phyloP scores from a whole-genome alignment of 2,888 invertebrate species.

The Phalera bucephala region DNA sequence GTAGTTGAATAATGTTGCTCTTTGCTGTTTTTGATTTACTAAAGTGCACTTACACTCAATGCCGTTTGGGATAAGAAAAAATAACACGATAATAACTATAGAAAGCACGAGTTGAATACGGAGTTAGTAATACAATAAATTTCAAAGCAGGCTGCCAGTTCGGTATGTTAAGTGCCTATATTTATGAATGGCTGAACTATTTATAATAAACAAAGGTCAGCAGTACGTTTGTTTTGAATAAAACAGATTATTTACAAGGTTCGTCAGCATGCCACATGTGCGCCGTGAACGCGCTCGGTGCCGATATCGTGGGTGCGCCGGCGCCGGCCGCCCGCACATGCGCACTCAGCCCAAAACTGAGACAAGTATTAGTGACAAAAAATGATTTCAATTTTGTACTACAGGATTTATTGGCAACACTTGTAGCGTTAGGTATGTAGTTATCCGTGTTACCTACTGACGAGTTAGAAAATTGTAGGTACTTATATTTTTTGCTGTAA shows the following conservation, averaged over 20 bases:
- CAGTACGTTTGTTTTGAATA: constrained; percentile 43
- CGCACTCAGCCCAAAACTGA: constrained; percentile 41
- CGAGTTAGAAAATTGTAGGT: too few relatives aligned
- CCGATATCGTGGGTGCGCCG: constrained; percentile 43
- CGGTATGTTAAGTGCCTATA: constrained; percentile 10
- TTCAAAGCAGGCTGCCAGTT: constrained; percentile 6
- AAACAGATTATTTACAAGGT: constrained; percentile 47
- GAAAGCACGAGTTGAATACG: too few relatives aligned
- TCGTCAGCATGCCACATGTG: constrained; percentile 62
- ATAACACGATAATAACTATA: too few relatives aligned
- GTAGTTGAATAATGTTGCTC: too few relatives aligned
- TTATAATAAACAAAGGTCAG: constrained; percentile 41
- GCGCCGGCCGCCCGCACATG: constrained; percentile 43
- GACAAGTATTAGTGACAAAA: constrained; percentile 33
- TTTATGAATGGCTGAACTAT: constrained; percentile 19
- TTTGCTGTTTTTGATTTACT: too few relatives aligned
- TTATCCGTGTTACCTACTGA: too few relatives aligned
- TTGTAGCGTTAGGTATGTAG: constrained; percentile 6
- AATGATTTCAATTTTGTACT: constrained; percentile 24
- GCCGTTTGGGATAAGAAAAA: too few relatives aligned
- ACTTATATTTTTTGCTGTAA: too few relatives aligned
- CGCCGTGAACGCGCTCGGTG: constrained; percentile 43
- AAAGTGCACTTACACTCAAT: too few relatives aligned
- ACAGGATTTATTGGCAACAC: constrained; percentile 29
- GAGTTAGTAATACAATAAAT: too few relatives aligned